A percentile compares a stretch with the other conserved stretches of the same genome.
phyloP scores from a whole-genome alignment of 2,888 invertebrate genomes.

The Steinernema scapterisci region DNA sequence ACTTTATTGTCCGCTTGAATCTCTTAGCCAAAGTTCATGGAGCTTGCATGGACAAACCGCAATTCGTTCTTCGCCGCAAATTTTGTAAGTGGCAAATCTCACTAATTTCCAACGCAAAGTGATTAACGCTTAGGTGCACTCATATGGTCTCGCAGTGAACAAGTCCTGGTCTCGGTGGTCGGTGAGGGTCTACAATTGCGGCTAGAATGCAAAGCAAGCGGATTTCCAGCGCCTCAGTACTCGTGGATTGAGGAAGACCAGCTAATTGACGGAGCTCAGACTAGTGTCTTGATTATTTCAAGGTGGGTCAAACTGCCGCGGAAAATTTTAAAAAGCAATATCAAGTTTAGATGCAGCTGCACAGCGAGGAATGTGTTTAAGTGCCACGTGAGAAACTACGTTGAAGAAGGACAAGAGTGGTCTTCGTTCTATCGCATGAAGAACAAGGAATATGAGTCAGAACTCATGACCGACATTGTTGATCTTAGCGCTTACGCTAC shows the following conservation, averaged over 20 bases:
- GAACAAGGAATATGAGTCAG: constrained; percentile 51
- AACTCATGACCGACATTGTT: constrained; percentile 51
- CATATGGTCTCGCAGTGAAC: constrained; percentile 50
- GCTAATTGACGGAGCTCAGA: constrained; percentile 38
- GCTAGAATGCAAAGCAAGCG: constrained; percentile 66
- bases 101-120: too few species aligned
- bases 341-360: constrained; percentile 44
- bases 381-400: constrained; percentile 45
- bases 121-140: constrained; percentile 42
- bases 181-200: constrained; percentile 45
- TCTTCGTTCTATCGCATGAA: constrained; percentile 46
- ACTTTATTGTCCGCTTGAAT: constrained; percentile 53
- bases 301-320: constrained; percentile 46
- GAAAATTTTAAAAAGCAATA: constrained; percentile 23
- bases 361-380: constrained; percentile 51
- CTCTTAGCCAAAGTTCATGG: constrained; percentile 49
- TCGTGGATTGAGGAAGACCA: constrained; percentile 65
- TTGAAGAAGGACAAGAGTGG: constrained; percentile 47
- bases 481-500: constrained; percentile 45
- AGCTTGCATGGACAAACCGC: constrained; percentile 54
- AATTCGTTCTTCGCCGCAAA: constrained; percentile 59
- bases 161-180: constrained; percentile 44
- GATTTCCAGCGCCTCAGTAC: constrained; percentile 68
- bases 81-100: constrained; percentile 58
- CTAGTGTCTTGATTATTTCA: constrained; percentile 42